A percentile compares a stretch with the other conserved stretches of the same genome.
Evolutionary conservation across 2,797 vertebrate genomes (phyloP).

Genomic region (Ara ararauna): DNA sequence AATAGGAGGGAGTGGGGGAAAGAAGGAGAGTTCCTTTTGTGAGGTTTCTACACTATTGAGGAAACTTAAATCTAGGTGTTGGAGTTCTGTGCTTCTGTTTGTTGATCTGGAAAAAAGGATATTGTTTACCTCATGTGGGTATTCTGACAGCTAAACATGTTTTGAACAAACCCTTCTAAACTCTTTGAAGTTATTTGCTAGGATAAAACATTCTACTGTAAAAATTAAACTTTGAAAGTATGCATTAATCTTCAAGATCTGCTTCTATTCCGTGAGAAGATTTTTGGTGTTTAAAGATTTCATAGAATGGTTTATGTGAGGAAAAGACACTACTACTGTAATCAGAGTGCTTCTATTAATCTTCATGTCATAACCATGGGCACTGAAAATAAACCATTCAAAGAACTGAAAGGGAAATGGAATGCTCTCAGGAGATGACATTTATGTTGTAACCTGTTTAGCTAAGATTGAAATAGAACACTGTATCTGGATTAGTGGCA

Average conservation of each 20-base stretch:
- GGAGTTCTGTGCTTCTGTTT: background rate
- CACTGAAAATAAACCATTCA: background rate
- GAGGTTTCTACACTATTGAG: background rate
- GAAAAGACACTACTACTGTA: background rate
- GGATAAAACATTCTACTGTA: background rate
- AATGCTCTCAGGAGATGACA: background rate
- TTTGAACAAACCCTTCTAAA: background rate
- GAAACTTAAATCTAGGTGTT: background rate
- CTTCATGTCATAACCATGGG: background rate
- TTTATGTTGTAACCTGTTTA: background rate
- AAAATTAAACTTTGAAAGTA: background rate
- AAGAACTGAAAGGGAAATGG: background rate
- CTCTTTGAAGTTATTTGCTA: background rate
- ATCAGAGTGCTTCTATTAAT: background rate
- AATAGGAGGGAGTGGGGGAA: rapidly evolving
- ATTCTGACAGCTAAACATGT: background rate
- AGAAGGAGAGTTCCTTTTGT: background rate
- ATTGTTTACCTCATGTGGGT: background rate
- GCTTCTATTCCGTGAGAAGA: background rate
- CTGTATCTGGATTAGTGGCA: slow-evolving; percentile 14
- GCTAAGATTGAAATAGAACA: background rate
- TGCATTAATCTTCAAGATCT: background rate
- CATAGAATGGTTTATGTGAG: background rate
- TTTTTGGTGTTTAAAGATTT: background rate
- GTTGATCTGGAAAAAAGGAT: background rate